phyloP scores from a whole-genome alignment of 2,888 invertebrate species.

The Conomelus anceps region DNA sequence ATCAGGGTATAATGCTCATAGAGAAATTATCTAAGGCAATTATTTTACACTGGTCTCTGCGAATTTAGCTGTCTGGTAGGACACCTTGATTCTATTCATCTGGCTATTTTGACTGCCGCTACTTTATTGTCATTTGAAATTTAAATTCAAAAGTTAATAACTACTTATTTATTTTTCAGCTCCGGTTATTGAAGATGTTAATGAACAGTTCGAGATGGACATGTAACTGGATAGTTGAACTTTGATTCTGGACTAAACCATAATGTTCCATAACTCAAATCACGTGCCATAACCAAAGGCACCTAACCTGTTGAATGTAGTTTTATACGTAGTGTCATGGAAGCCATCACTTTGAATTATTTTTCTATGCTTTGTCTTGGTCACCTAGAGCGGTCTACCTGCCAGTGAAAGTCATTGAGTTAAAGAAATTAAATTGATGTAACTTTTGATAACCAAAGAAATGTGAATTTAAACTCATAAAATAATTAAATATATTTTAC shows the following conservation, averaged over 20 bases:
- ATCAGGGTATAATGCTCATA: no score
- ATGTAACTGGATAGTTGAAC: slow-evolving; percentile 38
- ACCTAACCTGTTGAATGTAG: neutral
- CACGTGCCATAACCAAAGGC: neutral
- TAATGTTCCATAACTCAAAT: neutral
- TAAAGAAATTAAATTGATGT: neutral
- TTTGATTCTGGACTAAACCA: neutral
- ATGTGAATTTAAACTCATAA: neutral
- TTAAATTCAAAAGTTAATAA: neutral
- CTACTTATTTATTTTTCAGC: slow-evolving; percentile 32
- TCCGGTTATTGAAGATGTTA: slow-evolving; percentile 37
- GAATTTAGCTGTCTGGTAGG: no score
- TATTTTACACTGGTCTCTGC: no score
- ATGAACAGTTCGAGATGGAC: slow-evolving; percentile 46
- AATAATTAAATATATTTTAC: no score
- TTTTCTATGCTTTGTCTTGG: neutral
- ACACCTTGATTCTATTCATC: no score
- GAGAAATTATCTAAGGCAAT: no score
- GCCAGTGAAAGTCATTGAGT: neutral
- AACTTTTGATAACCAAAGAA: neutral
- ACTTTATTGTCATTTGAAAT: no score
- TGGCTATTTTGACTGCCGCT: no score
- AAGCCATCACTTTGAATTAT: neutral
- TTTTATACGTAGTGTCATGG: neutral
- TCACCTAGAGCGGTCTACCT: neutral